Conservation (phyloP, 2,797 vertebrate genomes). For the Phrynocephalus forsythii region DNA sequence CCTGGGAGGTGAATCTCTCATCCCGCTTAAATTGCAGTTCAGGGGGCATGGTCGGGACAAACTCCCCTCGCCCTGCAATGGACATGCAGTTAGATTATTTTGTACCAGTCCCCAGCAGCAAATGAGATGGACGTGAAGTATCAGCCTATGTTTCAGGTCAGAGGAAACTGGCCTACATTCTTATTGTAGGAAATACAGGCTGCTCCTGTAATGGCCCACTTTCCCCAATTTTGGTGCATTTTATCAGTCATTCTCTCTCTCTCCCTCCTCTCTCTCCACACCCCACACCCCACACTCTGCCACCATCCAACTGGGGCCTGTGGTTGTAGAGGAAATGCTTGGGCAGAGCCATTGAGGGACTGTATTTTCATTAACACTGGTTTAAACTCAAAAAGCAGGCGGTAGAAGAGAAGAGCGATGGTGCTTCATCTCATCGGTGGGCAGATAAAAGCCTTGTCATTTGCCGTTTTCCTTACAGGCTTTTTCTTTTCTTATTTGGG, state of each 20-base stretch:
- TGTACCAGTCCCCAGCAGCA: too few relatives aligned
- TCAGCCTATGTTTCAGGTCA: background rate
- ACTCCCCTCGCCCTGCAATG: too few relatives aligned
- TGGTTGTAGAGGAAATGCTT: background rate
- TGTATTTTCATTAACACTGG: conserved; percentile 53
- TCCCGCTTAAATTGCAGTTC: too few relatives aligned
- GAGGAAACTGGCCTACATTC: background rate
- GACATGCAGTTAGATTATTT: too few relatives aligned
- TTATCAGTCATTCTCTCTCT: conserved; percentile 14
- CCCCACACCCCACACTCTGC: background rate
- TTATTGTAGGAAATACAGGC: background rate
- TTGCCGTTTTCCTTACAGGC: conserved; percentile 50
- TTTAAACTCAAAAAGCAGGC: conserved; percentile 60
- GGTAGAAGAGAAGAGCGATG: conserved; percentile 45
- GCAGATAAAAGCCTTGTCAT: conserved; percentile 65
- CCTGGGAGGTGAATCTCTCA: too few relatives aligned
- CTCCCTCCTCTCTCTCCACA: background rate
- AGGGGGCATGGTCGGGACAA: too few relatives aligned
- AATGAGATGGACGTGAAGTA: too few relatives aligned
- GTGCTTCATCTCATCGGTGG: conserved; percentile 34
- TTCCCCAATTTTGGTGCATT: conserved; percentile 41
- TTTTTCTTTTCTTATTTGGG: conserved; percentile 66
- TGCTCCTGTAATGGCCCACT: background rate
- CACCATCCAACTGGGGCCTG: conserved; percentile 30
- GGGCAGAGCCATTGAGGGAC: background rate